Conservation (phyloP, 1,140 invertebrate species). For the Lordiphosa mommai region DNA sequence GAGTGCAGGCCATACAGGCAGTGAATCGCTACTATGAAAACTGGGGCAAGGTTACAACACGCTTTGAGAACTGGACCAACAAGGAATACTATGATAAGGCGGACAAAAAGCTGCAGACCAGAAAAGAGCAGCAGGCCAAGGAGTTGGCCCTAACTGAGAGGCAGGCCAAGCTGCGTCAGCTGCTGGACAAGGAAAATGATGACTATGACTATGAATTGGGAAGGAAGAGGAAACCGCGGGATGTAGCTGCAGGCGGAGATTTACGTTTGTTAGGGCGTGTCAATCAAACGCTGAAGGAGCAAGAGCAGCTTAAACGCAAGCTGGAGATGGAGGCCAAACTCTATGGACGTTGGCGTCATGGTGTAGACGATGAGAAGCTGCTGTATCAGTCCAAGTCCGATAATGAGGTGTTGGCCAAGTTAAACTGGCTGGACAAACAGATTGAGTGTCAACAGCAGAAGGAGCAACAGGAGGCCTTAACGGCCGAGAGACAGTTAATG, state of each 20-base stretch:
- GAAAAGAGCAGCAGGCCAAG: slow-evolving; percentile 79
- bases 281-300: slow-evolving; percentile 73
- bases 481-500: slow-evolving; percentile 65
- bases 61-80: slow-evolving; percentile 80
- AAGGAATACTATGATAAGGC: slow-evolving; percentile 80
- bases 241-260: slow-evolving; percentile 9
- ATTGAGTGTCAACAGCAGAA: slow-evolving; percentile 80
- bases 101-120: slow-evolving; percentile 70
- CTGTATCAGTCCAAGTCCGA: slow-evolving; percentile 70
- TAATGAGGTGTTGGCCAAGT: slow-evolving; percentile 79
- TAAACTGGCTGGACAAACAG: slow-evolving; percentile 81
- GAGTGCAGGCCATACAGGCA: slow-evolving; percentile 60
- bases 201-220: slow-evolving; percentile 80
- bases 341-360: slow-evolving; percentile 80
- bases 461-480: slow-evolving; percentile 78
- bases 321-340: slow-evolving; percentile 81
- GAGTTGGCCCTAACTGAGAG: slow-evolving; percentile 78
- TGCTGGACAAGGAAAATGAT: slow-evolving; percentile 81
- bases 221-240: slow-evolving; percentile 18
- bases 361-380: slow-evolving; percentile 70
- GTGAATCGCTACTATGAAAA: slow-evolving; percentile 73
- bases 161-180: slow-evolving; percentile 80
- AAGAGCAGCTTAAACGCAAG: slow-evolving; percentile 79
- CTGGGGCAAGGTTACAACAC: slow-evolving; percentile 73
- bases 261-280: slow-evolving; percentile 75